Evolutionary conservation across 1,140 invertebrate genomes (phyloP).

Genomic region (Drosophila subobscura): DNA sequence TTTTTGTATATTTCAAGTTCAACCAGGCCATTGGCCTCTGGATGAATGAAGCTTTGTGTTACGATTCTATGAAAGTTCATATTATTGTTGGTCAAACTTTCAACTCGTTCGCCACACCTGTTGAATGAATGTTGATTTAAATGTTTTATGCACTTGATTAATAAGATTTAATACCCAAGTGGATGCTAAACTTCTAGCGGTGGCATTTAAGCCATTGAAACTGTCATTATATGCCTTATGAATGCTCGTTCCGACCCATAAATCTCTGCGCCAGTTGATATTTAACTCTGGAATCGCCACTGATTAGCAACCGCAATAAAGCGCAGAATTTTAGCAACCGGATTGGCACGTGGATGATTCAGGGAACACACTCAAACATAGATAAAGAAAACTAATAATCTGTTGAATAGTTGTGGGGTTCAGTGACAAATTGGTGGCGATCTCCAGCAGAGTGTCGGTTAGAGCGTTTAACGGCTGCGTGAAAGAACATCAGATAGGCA

Average conservation of each 20-base stretch:
- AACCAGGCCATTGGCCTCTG: constrained; percentile 33
- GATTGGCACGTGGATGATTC: constrained; percentile 38
- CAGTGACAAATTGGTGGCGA: constrained; percentile 14
- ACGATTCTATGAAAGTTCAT: constrained; percentile 5
- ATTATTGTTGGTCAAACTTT: constrained; percentile 34
- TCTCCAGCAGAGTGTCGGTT: constrained; percentile 5
- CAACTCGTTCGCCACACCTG: constrained; percentile 30
- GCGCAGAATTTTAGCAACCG: constrained; percentile 23
- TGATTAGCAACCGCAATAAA: constrained; percentile 2
- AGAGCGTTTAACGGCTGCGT: constrained; percentile 15
- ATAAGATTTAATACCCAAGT: constrained; percentile 42
- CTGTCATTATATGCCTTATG: constrained; percentile 38
- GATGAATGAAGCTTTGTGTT: constrained; percentile 3
- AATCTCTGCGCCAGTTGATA: constrained; percentile 27
- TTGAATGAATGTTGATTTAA: constrained; percentile 18
- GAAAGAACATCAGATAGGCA: constrained; percentile 30
- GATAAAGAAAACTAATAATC: constrained; percentile 13
- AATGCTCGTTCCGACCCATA: constrained; percentile 47
- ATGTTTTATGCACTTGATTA: constrained; percentile 37
- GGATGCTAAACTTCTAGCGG: constrained; percentile 38
- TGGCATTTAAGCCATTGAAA: constrained; percentile 40
- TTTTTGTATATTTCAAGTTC: constrained; percentile 9
- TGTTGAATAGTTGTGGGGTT: constrained; percentile 31
- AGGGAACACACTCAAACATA: not conserved
- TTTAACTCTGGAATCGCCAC: constrained; percentile 8